These are phyloP conservation scores for Papilio polytes DNA, from an alignment of 1,140 invertebrate species.

Conservation along the genomic window DNA sequence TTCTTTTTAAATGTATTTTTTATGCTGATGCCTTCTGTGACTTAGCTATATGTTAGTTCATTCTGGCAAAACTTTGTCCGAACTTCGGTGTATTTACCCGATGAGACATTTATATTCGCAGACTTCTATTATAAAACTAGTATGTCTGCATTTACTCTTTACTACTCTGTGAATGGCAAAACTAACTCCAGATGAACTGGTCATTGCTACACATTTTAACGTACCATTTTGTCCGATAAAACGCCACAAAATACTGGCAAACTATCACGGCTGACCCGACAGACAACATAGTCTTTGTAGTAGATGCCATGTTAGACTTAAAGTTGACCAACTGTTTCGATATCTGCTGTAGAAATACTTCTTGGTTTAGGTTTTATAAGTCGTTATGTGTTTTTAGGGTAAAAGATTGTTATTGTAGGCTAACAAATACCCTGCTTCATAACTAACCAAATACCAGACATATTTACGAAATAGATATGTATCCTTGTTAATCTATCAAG, in stretches of 20 bases:
- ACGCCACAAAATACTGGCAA: constrained; percentile 81
- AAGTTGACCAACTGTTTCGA: constrained; percentile 37
- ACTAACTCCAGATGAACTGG: constrained; percentile 82
- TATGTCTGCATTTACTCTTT: constrained; percentile 65
- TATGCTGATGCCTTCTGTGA: constrained; percentile 43
- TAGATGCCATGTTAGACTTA: constrained; percentile 47
- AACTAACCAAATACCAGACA: constrained; percentile 23
- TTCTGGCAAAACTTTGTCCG: constrained; percentile 22
- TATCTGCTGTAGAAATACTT: constrained; percentile 48
- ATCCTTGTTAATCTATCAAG: constrained; percentile 13
- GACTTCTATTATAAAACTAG: constrained; percentile 73
- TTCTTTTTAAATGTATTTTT: constrained; percentile 18
- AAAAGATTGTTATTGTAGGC: constrained; percentile 35
- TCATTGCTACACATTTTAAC: constrained; percentile 74
- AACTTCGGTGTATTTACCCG: constrained; percentile 51
- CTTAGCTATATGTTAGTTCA: constrained; percentile 36
- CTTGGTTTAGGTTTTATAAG: constrained; percentile 44
- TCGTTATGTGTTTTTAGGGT: constrained; percentile 43
- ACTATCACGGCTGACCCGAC: constrained; percentile 78
- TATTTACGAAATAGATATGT: not conserved
- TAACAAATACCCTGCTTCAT: constrained; percentile 34
- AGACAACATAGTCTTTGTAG: constrained; percentile 56
- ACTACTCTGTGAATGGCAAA: constrained; percentile 77
- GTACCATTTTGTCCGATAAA: constrained; percentile 83
- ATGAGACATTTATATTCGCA: constrained; percentile 55